A percentile compares a stretch with the other conserved stretches of the same genome.
Evolutionary conservation across 1,140 invertebrate species (phyloP).

Genomic region (Eumaeus atala): DNA sequence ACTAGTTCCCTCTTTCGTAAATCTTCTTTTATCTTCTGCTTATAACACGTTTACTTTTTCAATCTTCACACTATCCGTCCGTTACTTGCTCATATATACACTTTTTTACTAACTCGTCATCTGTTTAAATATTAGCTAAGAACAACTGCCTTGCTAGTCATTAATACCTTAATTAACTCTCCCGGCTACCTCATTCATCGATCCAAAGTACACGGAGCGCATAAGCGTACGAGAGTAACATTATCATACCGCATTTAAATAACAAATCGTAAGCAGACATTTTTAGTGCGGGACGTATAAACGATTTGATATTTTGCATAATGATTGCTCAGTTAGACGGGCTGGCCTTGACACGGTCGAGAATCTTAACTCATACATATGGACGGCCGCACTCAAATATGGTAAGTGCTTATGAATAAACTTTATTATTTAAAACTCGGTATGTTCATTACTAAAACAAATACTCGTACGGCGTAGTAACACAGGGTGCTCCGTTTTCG

Average conservation of each 20-base stretch:
- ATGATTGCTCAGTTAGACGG: slow-evolving; percentile 51
- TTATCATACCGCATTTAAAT: slow-evolving; percentile 66
- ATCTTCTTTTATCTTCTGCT: no score
- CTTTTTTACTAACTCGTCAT: neutral
- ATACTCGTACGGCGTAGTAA: slow-evolving; percentile 66
- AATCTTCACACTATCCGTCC: no score
- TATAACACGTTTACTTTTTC: no score
- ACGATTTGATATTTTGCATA: slow-evolving; percentile 72
- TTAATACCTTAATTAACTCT: no score
- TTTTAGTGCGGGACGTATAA: slow-evolving; percentile 67
- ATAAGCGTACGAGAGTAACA: slow-evolving; percentile 55
- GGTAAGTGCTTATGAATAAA: slow-evolving; percentile 72
- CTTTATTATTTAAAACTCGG: slow-evolving; percentile 73
- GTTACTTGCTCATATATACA: no score
- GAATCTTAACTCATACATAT: slow-evolving; percentile 73
- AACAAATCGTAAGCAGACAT: slow-evolving; percentile 68
- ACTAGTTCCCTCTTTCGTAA: no score
- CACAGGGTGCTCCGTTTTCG: slow-evolving; percentile 51
- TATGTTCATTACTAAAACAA: slow-evolving; percentile 74
- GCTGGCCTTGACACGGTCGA: slow-evolving; percentile 66
- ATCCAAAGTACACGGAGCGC: slow-evolving; percentile 31
- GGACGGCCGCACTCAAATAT: slow-evolving; percentile 68
- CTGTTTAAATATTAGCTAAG: neutral
- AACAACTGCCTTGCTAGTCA: no score
- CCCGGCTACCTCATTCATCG: no score